Evolutionary conservation across 2,113 vertebrate species (phyloP), one percentile per base, ranked within the genome.

Genomic region (Rhynchopsitta pachyrhyncha): DNA sequence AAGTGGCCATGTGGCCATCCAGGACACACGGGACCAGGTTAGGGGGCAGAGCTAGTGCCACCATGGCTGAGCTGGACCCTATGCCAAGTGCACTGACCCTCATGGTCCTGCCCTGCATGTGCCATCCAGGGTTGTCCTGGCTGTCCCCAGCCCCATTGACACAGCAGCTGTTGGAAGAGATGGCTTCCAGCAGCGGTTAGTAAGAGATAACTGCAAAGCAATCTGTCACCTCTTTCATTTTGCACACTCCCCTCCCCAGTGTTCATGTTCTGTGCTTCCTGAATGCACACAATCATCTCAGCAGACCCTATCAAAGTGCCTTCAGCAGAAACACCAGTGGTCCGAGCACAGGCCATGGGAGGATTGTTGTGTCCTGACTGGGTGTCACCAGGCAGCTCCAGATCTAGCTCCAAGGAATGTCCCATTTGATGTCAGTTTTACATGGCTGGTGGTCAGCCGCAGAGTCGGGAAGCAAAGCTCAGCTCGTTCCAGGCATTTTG

Each of bases 1-100:
- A 19, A 35, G 16, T 1, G 1, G 42, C 29, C 4, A 0, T 1
- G 1, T 4, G 50, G 44, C 27, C 3, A 0, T 9, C 17, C 13
- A 1, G 2, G 31, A 18, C 33, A 9, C 3, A 1, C 7, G 62
- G 3, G 17, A 9, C 8, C 0, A 1, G 37, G 6, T 6, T 8
- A 4, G 67, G 46, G 57, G 55, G 1, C 76, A 70, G 71, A 60
- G 66, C 66, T 0, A 11, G 70, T 47, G 60, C 29, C 47, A 13
- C 27, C 3, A 0, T 0, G 2, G 53, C n/a, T 7, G 7, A 33
- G 74, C 67, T 1, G 8, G 60, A 46, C 19, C n/a, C 89, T 0
- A 2, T 15, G 69, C 6, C 20, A 15, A 1, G 0, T 6, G 0
- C 74, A 52, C 57, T 12, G 27, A 17, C 35, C 31, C 1, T 1